Base-by-base conservation (phyloP, 2,888 invertebrate genomes). In the Selenia dentaria region DNA sequence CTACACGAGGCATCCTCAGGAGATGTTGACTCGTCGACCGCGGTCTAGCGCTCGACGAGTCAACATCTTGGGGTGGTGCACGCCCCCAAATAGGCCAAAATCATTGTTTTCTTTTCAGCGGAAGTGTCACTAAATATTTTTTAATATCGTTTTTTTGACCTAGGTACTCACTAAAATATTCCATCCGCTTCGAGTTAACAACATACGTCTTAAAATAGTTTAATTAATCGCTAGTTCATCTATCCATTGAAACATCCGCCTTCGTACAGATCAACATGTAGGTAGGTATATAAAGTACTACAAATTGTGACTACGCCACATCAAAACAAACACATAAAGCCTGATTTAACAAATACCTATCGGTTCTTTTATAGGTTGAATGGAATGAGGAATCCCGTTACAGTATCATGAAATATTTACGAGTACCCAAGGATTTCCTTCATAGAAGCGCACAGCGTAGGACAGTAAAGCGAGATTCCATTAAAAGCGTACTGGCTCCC, bases 401-500 rank as follows among this genome's bases (percentile, higher is more conserved):
- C 60, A 60, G 60, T 65, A 63, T 64, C 69, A 62, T 64, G 67
- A 65, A 71, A 75, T 74, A 72, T 70, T 77, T 74, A 73, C 69
- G 73, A 70, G 62, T 64, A 69, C 63, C 63, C 54, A 61, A 62
- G 60, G 64, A 69, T 69, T 70, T 69, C 60, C 66, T 54, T 62
- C 57, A 47, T 49, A 53, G 49, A 48, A 45, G 51, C 54, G 60
- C 40, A 54, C 39, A 31, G 43, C 54, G 62, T 58, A 61, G 54
- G 64, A 61, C 64, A 73, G 74, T 73, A 74, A 79, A 77, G 64
- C 67, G 65, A 67, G 70, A 79, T 76, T 76, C 75, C 73, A 70
- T 75, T 77, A 71, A 72, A 76, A 70, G 65, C 70, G 61, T 64
- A 67, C 70, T 61, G 65, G 68, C 70, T 75, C 16, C 35, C 41